Conservation (phyloP, 2,888 invertebrate species). For the Euphydryas editha region DNA sequence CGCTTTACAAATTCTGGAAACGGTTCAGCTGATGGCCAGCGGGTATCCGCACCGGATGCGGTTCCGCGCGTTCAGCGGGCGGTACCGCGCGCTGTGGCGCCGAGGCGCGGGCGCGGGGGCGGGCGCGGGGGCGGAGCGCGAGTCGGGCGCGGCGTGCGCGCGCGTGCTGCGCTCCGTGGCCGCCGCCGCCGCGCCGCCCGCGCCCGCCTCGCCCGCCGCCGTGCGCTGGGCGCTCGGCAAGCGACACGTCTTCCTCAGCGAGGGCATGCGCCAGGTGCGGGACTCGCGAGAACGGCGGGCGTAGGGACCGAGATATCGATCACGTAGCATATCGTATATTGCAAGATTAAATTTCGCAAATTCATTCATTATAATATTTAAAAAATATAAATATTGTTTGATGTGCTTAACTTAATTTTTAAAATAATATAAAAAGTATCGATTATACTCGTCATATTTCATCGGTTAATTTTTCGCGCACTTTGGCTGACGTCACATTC, state of each 20-base stretch:
- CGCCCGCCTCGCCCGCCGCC: constrained; percentile 86
- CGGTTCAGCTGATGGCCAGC: constrained; percentile 97
- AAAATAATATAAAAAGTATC: no score
- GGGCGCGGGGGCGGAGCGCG: constrained; percentile 81
- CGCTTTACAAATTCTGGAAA: constrained; percentile 95
- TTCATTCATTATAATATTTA: no score
- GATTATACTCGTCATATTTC: no score
- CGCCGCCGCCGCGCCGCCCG: constrained; percentile 91
- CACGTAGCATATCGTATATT: no score
- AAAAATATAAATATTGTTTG: no score
- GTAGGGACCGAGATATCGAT: no score
- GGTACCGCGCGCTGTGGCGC: constrained; percentile 94
- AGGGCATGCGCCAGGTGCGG: constrained; percentile 93
- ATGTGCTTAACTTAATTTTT: no score
- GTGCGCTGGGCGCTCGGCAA: constrained; percentile 95
- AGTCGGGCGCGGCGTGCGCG: constrained; percentile 82
- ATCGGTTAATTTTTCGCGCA: no score
- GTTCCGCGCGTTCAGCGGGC: constrained; percentile 94
- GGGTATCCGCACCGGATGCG: constrained; percentile 98
- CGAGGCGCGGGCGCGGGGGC: constrained; percentile 61
- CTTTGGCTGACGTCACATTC: no score
- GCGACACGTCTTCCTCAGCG: constrained; percentile 96
- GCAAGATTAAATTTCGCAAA: no score
- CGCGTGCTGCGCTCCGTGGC: constrained; percentile 90
- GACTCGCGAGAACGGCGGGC: no score